Conservation (phyloP, 1,140 invertebrate species). For the Drosophila biarmipes region DNA sequence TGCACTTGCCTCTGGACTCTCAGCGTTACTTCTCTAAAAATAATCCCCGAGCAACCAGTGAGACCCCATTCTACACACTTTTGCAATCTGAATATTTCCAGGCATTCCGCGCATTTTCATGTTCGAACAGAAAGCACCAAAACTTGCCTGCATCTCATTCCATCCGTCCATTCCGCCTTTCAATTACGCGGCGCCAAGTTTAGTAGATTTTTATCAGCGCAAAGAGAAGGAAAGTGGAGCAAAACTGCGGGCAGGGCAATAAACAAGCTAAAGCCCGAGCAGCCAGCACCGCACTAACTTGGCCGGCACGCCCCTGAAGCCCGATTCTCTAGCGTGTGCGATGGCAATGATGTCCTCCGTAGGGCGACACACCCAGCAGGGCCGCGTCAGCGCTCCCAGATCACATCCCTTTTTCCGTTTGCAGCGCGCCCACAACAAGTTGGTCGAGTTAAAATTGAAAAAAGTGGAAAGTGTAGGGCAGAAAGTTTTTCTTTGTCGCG, state of each 20-base stretch:
- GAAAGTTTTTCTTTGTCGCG: slow-evolving; percentile 47
- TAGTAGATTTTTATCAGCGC: slow-evolving; percentile 65
- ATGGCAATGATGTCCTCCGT: slow-evolving; percentile 45
- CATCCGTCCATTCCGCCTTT: slow-evolving; percentile 34
- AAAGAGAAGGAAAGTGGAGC: slow-evolving; percentile 26
- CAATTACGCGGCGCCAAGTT: slow-evolving; percentile 59
- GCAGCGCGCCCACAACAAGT: slow-evolving; percentile 35
- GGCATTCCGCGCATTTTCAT: slow-evolving; percentile 12
- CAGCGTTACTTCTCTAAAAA: too few relatives aligned
- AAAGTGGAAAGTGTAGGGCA: slow-evolving; percentile 6
- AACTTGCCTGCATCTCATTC: slow-evolving; percentile 28
- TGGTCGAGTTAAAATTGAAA: slow-evolving; percentile 21
- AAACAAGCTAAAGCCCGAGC: slow-evolving; percentile 42
- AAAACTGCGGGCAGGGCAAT: slow-evolving; percentile 51
- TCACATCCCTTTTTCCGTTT: slow-evolving; percentile 16
- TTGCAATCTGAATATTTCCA: slow-evolving; percentile 24
- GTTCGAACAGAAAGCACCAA: slow-evolving; percentile 2
- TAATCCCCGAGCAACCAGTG: background rate
- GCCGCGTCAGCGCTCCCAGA: background rate
- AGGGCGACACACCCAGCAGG: slow-evolving; percentile 45
- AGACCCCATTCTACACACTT: slow-evolving; percentile 2
- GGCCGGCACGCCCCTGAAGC: slow-evolving; percentile 44
- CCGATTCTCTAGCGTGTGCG: slow-evolving; percentile 47
- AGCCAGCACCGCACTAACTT: slow-evolving; percentile 43
- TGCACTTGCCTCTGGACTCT: background rate